Conservation (phyloP, 2,113 vertebrate species). For the Lasiurus cinereus region DNA sequence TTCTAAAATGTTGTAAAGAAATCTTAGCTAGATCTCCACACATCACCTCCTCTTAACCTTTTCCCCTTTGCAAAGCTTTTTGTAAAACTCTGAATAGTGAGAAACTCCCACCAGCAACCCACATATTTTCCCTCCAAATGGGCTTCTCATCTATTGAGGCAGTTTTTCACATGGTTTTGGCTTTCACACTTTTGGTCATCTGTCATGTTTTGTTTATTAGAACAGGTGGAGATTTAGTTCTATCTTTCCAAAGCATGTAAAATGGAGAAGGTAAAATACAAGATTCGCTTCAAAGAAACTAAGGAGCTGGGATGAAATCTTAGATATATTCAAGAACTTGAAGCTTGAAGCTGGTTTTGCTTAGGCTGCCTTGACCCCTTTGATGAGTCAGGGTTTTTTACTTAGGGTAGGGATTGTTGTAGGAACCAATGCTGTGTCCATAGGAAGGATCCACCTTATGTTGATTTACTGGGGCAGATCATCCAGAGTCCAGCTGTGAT, state of each 20-base stretch:
- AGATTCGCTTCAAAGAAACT: conserved; percentile 8
- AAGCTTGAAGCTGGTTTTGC: background rate
- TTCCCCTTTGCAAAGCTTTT: conserved; percentile 60
- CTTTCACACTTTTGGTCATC: conserved; percentile 66
- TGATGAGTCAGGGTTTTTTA: background rate
- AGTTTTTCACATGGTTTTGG: conserved; percentile 73
- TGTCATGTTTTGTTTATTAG: conserved; percentile 67
- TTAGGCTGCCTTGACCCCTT: background rate
- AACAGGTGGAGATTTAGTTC: conserved; percentile 63
- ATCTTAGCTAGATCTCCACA: conserved; percentile 35
- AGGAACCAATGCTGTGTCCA: background rate
- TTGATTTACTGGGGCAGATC: background rate
- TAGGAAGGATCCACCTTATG: background rate
- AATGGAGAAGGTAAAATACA: conserved; percentile 27
- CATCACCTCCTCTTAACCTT: conserved; percentile 77
- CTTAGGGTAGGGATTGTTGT: background rate
- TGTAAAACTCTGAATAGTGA: conserved; percentile 64
- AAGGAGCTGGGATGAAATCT: background rate
- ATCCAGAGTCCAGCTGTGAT: background rate
- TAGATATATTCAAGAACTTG: background rate
- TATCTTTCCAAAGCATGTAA: conserved; percentile 58
- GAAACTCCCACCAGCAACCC: conserved; percentile 76
- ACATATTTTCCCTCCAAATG: conserved; percentile 74
- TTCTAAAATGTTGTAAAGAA: conserved; percentile 65
- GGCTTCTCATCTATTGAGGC: conserved; percentile 59